Conservation (phyloP, 2,797 vertebrate species). For the Decapterus maruadsi region DNA sequence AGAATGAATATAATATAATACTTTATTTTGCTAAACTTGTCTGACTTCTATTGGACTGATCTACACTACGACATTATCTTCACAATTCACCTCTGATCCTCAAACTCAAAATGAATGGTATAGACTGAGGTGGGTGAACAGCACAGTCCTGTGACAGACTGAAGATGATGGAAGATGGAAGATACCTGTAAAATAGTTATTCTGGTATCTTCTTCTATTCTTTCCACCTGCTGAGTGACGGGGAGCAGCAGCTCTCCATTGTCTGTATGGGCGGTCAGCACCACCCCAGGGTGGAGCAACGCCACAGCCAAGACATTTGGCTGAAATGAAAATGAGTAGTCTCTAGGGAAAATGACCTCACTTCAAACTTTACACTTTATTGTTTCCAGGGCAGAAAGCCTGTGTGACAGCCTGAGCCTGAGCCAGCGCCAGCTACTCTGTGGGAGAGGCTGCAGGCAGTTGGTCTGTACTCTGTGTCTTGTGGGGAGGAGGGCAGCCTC, state of each 20-base stretch:
- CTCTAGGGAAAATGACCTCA: neutral
- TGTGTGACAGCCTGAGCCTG: neutral
- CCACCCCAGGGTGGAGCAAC: too few relatives aligned
- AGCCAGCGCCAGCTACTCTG: neutral
- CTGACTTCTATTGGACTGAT: too few relatives aligned
- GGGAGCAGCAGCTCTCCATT: neutral
- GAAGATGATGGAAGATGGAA: too few relatives aligned
- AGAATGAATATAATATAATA: too few relatives aligned
- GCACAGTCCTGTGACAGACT: neutral
- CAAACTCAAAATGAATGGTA: neutral
- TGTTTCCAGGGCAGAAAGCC: neutral
- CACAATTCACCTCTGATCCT: neutral
- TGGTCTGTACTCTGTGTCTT: conserved; percentile 35
- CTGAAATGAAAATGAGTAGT: neutral
- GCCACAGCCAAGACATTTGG: neutral
- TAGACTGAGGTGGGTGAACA: neutral
- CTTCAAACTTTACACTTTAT: neutral
- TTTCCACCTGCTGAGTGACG: conserved; percentile 21
- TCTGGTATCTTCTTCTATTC: too few relatives aligned
- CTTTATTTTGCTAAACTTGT: too few relatives aligned
- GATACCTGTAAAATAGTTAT: too few relatives aligned
- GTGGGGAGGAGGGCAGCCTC: conserved; percentile 15
- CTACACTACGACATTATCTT: too few relatives aligned
- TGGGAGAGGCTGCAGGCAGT: conserved; percentile 51
- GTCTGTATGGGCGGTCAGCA: too few relatives aligned